A percentile compares a stretch with the other conserved stretches of the same genome.
These are phyloP conservation scores for Trichogramma dendrolimi DNA, from an alignment of 2,888 invertebrate genomes.

Conservation along the genomic window DNA sequence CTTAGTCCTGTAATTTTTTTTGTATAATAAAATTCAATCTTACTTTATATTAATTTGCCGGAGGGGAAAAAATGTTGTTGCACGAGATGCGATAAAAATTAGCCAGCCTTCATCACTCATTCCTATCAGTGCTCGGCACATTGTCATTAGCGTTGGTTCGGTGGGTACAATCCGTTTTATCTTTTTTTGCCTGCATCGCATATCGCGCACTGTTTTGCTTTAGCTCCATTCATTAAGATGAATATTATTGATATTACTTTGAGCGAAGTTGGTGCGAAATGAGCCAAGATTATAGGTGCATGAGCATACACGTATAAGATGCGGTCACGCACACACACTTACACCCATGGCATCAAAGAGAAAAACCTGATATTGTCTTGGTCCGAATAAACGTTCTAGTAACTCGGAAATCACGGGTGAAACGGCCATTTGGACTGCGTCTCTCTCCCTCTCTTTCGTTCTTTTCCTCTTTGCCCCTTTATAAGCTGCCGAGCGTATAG, in stretches of 20 bases:
- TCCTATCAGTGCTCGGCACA: too few relatives aligned
- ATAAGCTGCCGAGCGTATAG: background rate
- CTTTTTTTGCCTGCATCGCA: too few relatives aligned
- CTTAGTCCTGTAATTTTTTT: too few relatives aligned
- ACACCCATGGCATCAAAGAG: background rate
- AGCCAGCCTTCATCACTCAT: too few relatives aligned
- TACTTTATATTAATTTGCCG: too few relatives aligned
- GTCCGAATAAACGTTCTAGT: slow-evolving; percentile 27
- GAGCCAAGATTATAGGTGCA: background rate
- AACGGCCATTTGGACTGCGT: slow-evolving; percentile 16
- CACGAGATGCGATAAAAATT: too few relatives aligned
- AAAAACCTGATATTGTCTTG: slow-evolving; percentile 5
- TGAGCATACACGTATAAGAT: background rate
- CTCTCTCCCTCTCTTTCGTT: slow-evolving; percentile 10
- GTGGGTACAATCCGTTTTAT: too few relatives aligned
- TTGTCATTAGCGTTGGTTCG: too few relatives aligned
- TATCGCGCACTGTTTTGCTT: too few relatives aligned
- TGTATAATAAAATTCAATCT: too few relatives aligned
- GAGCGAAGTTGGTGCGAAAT: background rate
- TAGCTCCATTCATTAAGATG: slow-evolving; percentile 40
- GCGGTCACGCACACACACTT: too few relatives aligned
- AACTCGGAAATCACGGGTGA: slow-evolving; percentile 26
- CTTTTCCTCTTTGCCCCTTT: background rate
- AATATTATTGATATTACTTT: slow-evolving; percentile 47
- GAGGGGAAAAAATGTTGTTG: too few relatives aligned